Base-by-base conservation (phyloP, 1,140 invertebrate genomes). In the Drosophila obscura region DNA sequence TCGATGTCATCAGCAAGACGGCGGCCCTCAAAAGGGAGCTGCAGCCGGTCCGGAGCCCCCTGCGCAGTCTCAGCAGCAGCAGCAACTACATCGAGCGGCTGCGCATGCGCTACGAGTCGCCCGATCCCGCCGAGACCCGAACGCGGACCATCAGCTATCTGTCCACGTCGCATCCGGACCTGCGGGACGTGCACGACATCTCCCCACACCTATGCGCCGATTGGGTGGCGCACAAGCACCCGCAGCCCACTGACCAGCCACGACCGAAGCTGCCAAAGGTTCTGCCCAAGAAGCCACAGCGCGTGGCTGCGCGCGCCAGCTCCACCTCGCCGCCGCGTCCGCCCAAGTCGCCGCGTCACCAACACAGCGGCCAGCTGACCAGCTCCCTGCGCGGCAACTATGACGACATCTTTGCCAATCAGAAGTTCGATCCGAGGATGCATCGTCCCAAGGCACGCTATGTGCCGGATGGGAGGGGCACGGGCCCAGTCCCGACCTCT, bases 1-100 rank as follows among this genome's bases (percentile, higher is more conserved):
- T 97, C 39, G 96, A 97, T 83, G 94, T 97, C 1, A 97, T 97
- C 71, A 97, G 96, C 80, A 97, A 97, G 92, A 94, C 96, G 22
- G 96, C 96, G 0, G 93, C 94, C 4, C 90, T 97, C 41, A 94
- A 95, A 45, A 93, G 93, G 13, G 92, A 93, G 6, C 56, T 77
- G 69, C 28, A 28, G 31, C 31, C 31, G 7, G 8, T 7, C 8
- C 16, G 83, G 92, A 90, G 88, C 75, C 81, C 53, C 78, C 93
- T 88, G 87, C 92, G 81, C 31, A 91, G 75, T 48, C 73, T 67
- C 16, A 92, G 77, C 92, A 93, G 56, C 82, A 92, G 73, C 94
- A 93, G 85, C 22, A 51, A 74, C 43, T 60, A 62, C 19, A 52
- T 55, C 19, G 48, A 95, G 73, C 94, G 94, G 24, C 93, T 97